A percentile compares a stretch with the other conserved stretches of the same genome.
Evolutionary conservation across 2,113 vertebrate genomes (phyloP).

Genomic region (Serinus canaria): DNA sequence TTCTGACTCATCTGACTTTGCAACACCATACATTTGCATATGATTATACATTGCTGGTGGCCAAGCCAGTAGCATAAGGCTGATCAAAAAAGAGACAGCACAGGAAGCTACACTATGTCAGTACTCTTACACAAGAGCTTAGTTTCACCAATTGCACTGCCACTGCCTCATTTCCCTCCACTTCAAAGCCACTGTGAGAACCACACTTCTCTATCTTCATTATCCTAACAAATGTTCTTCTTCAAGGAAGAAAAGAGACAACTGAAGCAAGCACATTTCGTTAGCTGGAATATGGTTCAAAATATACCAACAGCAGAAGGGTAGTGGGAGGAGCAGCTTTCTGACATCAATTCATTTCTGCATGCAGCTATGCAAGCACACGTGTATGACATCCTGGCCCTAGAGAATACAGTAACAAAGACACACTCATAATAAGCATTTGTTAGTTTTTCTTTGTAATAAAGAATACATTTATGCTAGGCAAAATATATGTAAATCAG

Average conservation of each 20-base stretch:
- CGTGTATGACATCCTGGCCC: fast-evolving
- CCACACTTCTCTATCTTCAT: not conserved
- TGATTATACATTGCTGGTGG: not conserved
- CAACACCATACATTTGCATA: not conserved
- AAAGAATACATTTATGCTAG: not conserved
- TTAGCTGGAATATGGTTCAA: not conserved
- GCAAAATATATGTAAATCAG: not conserved
- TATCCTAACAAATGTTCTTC: not conserved
- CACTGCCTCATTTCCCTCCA: not conserved
- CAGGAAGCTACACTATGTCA: not conserved
- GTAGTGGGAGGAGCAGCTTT: not conserved
- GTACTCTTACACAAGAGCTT: not conserved
- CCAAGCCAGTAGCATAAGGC: not conserved
- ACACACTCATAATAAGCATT: not conserved
- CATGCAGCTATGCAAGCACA: not conserved
- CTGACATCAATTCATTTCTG: not conserved
- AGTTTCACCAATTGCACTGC: not conserved
- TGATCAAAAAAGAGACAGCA: not conserved
- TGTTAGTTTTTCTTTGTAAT: not conserved
- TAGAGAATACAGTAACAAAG: not conserved
- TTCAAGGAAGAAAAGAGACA: not conserved
- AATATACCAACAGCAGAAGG: not conserved
- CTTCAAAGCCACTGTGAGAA: not conserved
- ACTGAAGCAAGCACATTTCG: not conserved
- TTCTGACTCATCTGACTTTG: not conserved